Evolutionary conservation across 2,113 vertebrate species (phyloP), one percentile per base, ranked within the genome.

Genomic region (Channa argus): DNA sequence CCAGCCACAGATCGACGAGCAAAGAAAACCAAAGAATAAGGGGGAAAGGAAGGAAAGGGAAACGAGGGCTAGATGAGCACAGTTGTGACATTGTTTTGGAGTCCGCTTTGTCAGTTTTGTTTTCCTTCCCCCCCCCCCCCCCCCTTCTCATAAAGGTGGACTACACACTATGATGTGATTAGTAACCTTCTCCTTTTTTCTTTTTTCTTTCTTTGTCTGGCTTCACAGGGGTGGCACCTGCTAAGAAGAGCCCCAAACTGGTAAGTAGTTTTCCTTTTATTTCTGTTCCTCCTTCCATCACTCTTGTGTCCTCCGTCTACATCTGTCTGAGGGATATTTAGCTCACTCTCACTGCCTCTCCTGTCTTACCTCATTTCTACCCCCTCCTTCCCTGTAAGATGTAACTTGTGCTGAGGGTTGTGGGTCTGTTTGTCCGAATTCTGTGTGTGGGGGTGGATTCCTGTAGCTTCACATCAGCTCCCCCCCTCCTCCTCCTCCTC

Each of bases 201-300:
- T 52, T 92, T 87, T 61, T 24, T n/a, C 90, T 61, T 45, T 68
- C 47, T 84, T 68, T 86, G 87, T 91, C 79, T 84, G 88, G 71
- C 93, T 94, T 92, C 91, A 86, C 95, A 99, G 98, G 97, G 93
- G 95, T 98, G 94, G 97, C 95, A 45, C 96, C 96, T 92, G 95
- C 97, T 84, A 99, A 98, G 95, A 99, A 98, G 96, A 99, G 98
- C 94, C 98, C 98, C 68, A 99, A 98, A 96, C 96, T 97, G 96
- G 98, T 99, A 95, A 98, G 97, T 93, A 71, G 7, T 45, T 82
- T 58, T 44, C 11, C 5, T 79, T n/a, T 3, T 3, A 6, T 58
- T 44, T 72, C 11, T 66, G 2, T 12, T 2, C 6, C 11, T 13
- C 24, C 43, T 50, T 54, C 58, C 24, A 6, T 50, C 6, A 6